These are phyloP conservation scores for Malachius bipustulatus DNA, from an alignment of 2,888 invertebrate species.

Conservation along the genomic window DNA sequence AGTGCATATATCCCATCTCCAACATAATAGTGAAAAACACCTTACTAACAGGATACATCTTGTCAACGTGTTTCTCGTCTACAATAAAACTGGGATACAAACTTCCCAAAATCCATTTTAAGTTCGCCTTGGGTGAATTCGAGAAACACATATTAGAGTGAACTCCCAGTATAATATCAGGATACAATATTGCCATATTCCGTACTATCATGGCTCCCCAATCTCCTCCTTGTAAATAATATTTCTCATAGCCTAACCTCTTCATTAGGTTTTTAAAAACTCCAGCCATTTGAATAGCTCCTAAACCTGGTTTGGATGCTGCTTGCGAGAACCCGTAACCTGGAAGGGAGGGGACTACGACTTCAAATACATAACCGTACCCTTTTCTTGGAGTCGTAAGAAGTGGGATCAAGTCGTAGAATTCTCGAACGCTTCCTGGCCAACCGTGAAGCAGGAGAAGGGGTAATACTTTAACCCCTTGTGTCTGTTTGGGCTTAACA, in stretches of 20 bases:
- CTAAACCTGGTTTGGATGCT: conserved; percentile 51
- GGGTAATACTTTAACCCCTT: conserved; percentile 42
- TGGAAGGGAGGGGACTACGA: conserved; percentile 46
- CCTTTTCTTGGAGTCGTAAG: conserved; percentile 44
- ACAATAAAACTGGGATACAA: conserved; percentile 47
- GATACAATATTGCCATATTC: conserved; percentile 50
- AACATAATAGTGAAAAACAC: conserved; percentile 31
- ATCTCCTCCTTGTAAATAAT: conserved; percentile 67
- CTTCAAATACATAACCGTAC: conserved; percentile 50
- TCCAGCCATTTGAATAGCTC: conserved; percentile 43
- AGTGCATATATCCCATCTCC: conserved; percentile 55
- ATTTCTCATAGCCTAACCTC: conserved; percentile 53
- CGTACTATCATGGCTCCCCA: conserved; percentile 61
- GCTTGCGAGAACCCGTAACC: conserved; percentile 44
- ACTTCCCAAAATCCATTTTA: conserved; percentile 37
- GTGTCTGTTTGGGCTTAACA: conserved; percentile 39
- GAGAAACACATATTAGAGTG: conserved; percentile 51
- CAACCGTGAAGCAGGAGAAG: conserved; percentile 74
- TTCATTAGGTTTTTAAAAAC: conserved; percentile 57
- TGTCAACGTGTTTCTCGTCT: conserved; percentile 39
- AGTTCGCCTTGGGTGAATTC: conserved; percentile 30
- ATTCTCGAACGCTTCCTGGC: conserved; percentile 83
- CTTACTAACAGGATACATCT: conserved; percentile 41
- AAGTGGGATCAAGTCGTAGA: conserved; percentile 61
- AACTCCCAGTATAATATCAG: conserved; percentile 42